Percentiles rank a stretch among this genome's conserved stretches.
These are phyloP conservation scores for Ranitomeya variabilis DNA, from an alignment of 2,113 vertebrate species.

Conservation along the genomic window DNA sequence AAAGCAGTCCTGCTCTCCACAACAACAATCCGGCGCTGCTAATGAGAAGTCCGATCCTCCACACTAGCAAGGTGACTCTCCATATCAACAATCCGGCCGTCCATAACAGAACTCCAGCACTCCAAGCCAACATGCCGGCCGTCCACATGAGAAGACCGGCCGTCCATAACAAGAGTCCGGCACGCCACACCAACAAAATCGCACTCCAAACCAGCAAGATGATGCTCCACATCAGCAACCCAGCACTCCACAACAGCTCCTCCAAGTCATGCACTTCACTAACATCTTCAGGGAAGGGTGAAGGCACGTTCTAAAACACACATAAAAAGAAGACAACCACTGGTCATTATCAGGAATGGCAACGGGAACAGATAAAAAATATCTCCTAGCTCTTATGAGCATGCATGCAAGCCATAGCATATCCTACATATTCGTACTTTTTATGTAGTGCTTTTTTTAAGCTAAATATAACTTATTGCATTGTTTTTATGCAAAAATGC, in stretches of 20 bases:
- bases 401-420: not conserved
- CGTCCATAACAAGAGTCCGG: constrained; percentile 51
- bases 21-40: constrained; percentile 49
- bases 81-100: constrained; percentile 52
- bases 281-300: constrained; percentile 35
- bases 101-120: constrained; percentile 52
- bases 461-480: too few species aligned
- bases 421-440: not conserved
- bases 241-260: constrained; percentile 53
- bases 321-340: constrained; percentile 11
- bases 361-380: too few species aligned
- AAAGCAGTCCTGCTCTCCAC: constrained; percentile 46
- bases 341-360: not conserved
- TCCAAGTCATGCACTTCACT: constrained; percentile 49
- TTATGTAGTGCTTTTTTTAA: not conserved
- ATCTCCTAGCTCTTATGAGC: not conserved
- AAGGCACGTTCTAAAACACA: constrained; percentile 41
- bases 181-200: constrained; percentile 51
- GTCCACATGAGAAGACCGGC: constrained; percentile 55
- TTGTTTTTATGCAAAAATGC: too few species aligned
- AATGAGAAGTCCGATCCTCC: constrained; percentile 49
- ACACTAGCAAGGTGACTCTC: constrained; percentile 49
- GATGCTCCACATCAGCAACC: constrained; percentile 50
- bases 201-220: constrained; percentile 56
- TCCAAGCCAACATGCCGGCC: constrained; percentile 54